These are phyloP conservation scores for Sitophilus oryzae DNA, from an alignment of 1,140 invertebrate genomes.

Conservation along the genomic window DNA sequence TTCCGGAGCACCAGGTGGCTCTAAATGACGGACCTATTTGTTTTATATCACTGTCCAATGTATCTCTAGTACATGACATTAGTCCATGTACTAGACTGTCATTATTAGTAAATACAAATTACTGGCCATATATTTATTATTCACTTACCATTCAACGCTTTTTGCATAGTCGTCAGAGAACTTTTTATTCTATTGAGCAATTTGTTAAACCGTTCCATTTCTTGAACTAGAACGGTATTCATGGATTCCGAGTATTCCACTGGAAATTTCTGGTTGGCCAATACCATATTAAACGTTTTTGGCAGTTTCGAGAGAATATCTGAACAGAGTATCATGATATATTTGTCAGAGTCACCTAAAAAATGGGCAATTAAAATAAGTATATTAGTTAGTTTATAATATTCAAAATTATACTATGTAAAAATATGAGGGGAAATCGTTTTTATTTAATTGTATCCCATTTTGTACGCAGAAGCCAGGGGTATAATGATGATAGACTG, in stretches of 20 bases:
- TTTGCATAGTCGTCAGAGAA: constrained; percentile 67
- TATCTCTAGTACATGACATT: no score
- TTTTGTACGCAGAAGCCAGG: no score
- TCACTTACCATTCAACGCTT: constrained; percentile 72
- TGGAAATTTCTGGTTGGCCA: constrained; percentile 64
- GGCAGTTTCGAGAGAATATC: constrained; percentile 76
- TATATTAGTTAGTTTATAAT: no score
- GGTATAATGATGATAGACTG: no score
- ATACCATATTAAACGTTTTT: constrained; percentile 65
- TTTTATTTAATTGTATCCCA: no score
- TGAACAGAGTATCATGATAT: constrained; percentile 48
- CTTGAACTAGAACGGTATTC: constrained; percentile 90
- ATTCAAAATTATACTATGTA: no score
- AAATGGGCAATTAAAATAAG: no score
- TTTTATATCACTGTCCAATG: no score
- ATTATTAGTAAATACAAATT: background rate
- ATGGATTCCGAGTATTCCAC: constrained; percentile 83
- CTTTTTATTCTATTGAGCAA: constrained; percentile 58
- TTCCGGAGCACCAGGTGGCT: no score
- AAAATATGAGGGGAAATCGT: no score
- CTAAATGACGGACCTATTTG: no score
- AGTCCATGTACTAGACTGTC: background rate
- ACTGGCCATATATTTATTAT: no score
- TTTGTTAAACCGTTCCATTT: constrained; percentile 85
- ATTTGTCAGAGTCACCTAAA: constrained; percentile 52